Percentiles rank a stretch among this genome's conserved stretches.
These are phyloP conservation scores for Platichthys stellatus DNA, from an alignment of 2,113 vertebrate genomes.

Conservation along the genomic window DNA sequence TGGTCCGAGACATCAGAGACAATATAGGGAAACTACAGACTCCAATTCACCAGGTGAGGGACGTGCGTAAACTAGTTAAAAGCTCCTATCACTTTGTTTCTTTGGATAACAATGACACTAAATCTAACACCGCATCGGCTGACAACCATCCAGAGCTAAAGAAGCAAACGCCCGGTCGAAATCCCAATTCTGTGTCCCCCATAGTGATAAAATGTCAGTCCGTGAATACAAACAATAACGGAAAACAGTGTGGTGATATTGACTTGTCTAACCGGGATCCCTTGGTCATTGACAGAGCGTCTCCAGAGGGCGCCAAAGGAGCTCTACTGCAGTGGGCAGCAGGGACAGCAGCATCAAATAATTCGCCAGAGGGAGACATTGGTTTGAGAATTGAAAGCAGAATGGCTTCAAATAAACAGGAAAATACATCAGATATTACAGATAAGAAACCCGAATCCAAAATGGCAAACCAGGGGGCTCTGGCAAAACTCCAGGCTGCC, in stretches of 20 bases:
- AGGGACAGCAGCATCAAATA: slow-evolving; percentile 75
- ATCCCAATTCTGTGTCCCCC: slow-evolving; percentile 83
- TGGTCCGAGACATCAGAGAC: slow-evolving; percentile 91
- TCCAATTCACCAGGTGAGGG: slow-evolving; percentile 92
- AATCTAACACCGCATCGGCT: slow-evolving; percentile 59
- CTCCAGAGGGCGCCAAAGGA: slow-evolving; percentile 78
- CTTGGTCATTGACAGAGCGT: slow-evolving; percentile 56
- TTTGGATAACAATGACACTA: slow-evolving; percentile 84
- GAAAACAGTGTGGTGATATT: slow-evolving; percentile 59
- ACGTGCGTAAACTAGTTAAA: slow-evolving; percentile 95
- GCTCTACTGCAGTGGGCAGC: slow-evolving; percentile 80
- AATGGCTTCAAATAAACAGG: slow-evolving; percentile 75
- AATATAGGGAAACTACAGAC: slow-evolving; percentile 87
- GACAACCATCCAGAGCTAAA: slow-evolving; percentile 82
- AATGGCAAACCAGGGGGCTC: slow-evolving; percentile 78
- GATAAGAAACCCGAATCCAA: slow-evolving; percentile 83
- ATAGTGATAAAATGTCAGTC: slow-evolving; percentile 96
- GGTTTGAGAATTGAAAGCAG: slow-evolving; percentile 83
- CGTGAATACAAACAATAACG: slow-evolving; percentile 82
- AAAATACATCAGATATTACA: slow-evolving; percentile 61
- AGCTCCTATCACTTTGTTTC: slow-evolving; percentile 89
- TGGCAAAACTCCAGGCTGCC: slow-evolving; percentile 93
- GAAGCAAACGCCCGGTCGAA: slow-evolving; percentile 74
- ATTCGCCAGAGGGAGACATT: slow-evolving; percentile 70
- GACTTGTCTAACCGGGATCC: slow-evolving; percentile 52